These are phyloP conservation scores for Ostrea edulis DNA, from an alignment of 1,140 invertebrate species.

Conservation along the genomic window DNA sequence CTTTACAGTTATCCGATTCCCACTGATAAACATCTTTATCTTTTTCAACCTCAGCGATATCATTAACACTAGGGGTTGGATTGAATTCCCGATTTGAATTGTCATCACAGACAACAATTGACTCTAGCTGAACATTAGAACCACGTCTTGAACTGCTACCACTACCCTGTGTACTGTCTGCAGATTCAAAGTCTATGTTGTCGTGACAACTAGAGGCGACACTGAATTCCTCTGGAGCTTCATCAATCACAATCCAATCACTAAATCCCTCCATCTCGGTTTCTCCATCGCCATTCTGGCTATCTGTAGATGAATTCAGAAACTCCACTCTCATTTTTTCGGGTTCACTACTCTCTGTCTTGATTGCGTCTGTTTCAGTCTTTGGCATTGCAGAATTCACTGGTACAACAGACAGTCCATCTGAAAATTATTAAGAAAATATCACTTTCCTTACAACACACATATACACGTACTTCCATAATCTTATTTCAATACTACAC, in stretches of 20 bases:
- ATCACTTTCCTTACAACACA: too few relatives aligned
- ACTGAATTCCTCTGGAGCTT: background rate
- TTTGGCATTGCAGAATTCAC: background rate
- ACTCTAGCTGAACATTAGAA: too few relatives aligned
- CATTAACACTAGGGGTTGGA: background rate
- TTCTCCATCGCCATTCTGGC: background rate
- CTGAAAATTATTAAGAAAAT: background rate
- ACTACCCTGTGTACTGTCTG: too few relatives aligned
- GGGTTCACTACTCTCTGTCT: background rate
- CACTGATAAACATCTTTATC: background rate
- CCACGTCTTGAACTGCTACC: too few relatives aligned
- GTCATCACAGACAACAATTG: too few relatives aligned
- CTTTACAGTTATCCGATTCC: background rate
- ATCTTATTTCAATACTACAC: background rate
- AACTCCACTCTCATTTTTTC: background rate
- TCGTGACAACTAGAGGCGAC: background rate
- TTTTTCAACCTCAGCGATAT: background rate
- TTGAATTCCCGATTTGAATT: too few relatives aligned
- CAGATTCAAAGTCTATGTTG: too few relatives aligned
- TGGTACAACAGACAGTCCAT: background rate
- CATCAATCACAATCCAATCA: slow-evolving; percentile 48
- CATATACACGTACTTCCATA: background rate
- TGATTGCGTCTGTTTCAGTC: background rate
- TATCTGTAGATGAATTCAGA: background rate
- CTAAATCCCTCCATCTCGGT: background rate